These are phyloP conservation scores for Junonia oenone DNA, from an alignment of 2,888 invertebrate genomes.

Conservation along the genomic window DNA sequence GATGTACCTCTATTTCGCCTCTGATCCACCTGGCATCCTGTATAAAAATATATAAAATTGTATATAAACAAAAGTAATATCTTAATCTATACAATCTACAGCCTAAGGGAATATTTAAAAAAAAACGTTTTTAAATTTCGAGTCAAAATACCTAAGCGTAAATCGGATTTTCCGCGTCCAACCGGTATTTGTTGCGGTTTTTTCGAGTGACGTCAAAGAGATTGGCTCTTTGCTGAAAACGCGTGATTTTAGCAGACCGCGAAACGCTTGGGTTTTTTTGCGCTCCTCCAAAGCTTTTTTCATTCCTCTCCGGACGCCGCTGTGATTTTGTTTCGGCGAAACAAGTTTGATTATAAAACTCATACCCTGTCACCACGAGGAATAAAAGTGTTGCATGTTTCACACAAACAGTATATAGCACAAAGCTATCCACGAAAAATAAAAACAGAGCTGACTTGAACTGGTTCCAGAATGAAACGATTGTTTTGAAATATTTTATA, in stretches of 20 bases:
- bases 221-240: background rate
- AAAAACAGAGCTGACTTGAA: background rate
- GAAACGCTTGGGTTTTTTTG: slow-evolving; percentile 11
- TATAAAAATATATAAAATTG: too few species aligned
- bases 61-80: too few species aligned
- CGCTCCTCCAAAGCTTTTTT: slow-evolving; percentile 7
- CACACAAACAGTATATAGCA: background rate
- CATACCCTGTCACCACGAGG: background rate
- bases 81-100: too few species aligned
- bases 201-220: too few species aligned
- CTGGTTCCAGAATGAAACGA: background rate
- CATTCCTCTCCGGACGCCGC: background rate
- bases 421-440: background rate
- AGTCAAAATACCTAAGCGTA: too few species aligned
- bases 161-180: too few species aligned
- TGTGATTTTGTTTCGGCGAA: background rate
- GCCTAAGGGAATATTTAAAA: too few species aligned
- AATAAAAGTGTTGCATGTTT: background rate
- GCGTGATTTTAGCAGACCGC: slow-evolving; percentile 13
- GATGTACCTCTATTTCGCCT: too few species aligned
- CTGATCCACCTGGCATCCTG: too few species aligned
- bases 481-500: background rate
- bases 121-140: too few species aligned
- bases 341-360: background rate
- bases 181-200: too few species aligned